Evolutionary conservation across 2,113 vertebrate species (phyloP).

Genomic region (Epinephelus cyanopodus): DNA sequence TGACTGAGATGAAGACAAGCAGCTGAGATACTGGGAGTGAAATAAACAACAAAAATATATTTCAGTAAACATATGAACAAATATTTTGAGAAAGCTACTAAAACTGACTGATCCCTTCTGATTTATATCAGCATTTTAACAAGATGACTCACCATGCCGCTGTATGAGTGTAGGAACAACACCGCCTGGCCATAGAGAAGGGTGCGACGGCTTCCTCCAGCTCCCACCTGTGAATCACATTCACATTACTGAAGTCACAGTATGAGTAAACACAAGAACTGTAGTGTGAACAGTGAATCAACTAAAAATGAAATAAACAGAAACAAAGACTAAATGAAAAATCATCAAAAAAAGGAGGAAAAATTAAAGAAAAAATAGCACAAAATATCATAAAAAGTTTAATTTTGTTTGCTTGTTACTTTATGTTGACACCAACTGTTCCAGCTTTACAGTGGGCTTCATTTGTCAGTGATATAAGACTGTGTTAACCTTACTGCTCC

Average conservation of each 20-base stretch:
- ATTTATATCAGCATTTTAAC: not conserved
- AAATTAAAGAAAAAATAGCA: not conserved
- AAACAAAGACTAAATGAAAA: not conserved
- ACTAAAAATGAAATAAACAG: not conserved
- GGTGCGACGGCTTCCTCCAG: slow-evolving; percentile 90
- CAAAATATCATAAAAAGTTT: too few species aligned
- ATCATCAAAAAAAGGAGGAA: too few species aligned
- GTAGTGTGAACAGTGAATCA: not conserved
- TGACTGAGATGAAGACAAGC: slow-evolving; percentile 91
- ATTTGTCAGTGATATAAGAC: not conserved
- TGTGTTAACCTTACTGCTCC: not conserved
- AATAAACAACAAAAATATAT: slow-evolving; percentile 3
- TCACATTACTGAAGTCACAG: not conserved
- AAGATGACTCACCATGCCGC: slow-evolving; percentile 89
- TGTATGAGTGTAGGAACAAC: slow-evolving; percentile 93
- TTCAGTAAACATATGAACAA: not conserved
- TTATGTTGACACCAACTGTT: slow-evolving; percentile 1
- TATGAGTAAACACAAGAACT: not conserved
- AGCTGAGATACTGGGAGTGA: slow-evolving; percentile 89
- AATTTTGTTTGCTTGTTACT: too few species aligned
- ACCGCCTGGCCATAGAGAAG: slow-evolving; percentile 95
- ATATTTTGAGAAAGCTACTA: not conserved
- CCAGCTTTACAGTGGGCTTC: not conserved
- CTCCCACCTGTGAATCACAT: slow-evolving; percentile 83
- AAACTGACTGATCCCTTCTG: not conserved